phyloP scores from a whole-genome alignment of 2,888 invertebrate species.

The Polyploca ridens region DNA sequence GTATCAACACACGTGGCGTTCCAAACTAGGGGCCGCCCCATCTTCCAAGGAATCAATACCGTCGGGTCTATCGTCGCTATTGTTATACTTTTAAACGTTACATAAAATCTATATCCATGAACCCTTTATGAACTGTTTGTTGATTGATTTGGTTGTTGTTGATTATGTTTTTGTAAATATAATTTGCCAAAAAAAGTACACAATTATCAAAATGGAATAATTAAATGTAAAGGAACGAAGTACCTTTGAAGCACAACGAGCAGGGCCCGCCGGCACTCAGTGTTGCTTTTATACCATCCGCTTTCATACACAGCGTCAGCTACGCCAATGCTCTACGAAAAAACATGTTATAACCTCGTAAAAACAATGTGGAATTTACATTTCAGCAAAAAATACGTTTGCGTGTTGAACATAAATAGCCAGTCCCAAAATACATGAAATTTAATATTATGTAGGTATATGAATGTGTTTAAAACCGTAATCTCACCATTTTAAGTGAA shows the following conservation, averaged over 20 bases:
- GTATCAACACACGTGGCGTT: too few relatives aligned
- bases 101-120: too few relatives aligned
- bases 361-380: background rate
- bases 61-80: too few relatives aligned
- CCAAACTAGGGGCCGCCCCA: too few relatives aligned
- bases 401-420: background rate
- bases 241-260: constrained; percentile 59
- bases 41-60: too few relatives aligned
- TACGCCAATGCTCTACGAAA: constrained; percentile 59
- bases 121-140: too few relatives aligned
- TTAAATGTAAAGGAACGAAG: constrained; percentile 14
- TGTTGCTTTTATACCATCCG: constrained; percentile 62
- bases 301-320: constrained; percentile 68
- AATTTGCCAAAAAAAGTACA: background rate
- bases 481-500: too few relatives aligned
- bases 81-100: too few relatives aligned
- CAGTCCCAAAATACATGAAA: background rate
- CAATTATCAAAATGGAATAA: background rate
- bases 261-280: constrained; percentile 55
- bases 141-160: background rate
- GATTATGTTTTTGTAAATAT: constrained; percentile 22
- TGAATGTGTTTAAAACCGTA: too few relatives aligned
- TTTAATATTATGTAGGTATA: background rate
- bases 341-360: background rate
- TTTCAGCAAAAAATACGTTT: background rate